These are phyloP conservation scores for Drosophila orena DNA, from an alignment of 1,140 invertebrate genomes.

Conservation along the genomic window DNA sequence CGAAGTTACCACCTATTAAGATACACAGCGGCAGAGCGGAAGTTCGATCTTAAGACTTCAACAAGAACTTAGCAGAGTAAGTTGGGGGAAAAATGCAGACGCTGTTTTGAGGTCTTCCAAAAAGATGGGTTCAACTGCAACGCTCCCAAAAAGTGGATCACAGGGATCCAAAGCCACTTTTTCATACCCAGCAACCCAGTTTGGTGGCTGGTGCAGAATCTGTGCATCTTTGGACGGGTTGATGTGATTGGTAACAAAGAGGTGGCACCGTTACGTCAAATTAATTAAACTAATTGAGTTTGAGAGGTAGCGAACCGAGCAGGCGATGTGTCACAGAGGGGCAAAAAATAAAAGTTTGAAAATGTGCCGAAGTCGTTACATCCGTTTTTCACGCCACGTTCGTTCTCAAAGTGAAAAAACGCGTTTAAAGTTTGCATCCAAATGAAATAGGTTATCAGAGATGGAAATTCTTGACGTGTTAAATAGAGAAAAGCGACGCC, in stretches of 20 bases:
- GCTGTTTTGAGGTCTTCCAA: background rate
- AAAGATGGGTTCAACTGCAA: background rate
- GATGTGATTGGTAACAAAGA: constrained; percentile 25
- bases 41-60: constrained; percentile 3
- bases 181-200: too few relatives aligned
- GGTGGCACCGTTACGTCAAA: constrained; percentile 46
- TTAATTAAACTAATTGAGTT: constrained; percentile 73
- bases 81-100: too few relatives aligned
- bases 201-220: too few relatives aligned
- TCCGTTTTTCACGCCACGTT: background rate
- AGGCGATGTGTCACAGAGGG: constrained; percentile 14
- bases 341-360: constrained; percentile 9
- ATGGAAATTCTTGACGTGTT: background rate
- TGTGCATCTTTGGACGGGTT: background rate
- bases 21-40: background rate
- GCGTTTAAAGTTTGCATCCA: background rate
- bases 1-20: constrained; percentile 17
- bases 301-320: constrained; percentile 58
- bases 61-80: too few relatives aligned
- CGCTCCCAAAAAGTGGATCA: background rate
- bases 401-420: constrained; percentile 3
- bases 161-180: background rate
- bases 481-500: background rate
- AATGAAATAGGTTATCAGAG: constrained; percentile 11
- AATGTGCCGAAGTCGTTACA: constrained; percentile 2